Base-by-base conservation (phyloP, 2,888 invertebrate species). In the Bellardia pandia region DNA sequence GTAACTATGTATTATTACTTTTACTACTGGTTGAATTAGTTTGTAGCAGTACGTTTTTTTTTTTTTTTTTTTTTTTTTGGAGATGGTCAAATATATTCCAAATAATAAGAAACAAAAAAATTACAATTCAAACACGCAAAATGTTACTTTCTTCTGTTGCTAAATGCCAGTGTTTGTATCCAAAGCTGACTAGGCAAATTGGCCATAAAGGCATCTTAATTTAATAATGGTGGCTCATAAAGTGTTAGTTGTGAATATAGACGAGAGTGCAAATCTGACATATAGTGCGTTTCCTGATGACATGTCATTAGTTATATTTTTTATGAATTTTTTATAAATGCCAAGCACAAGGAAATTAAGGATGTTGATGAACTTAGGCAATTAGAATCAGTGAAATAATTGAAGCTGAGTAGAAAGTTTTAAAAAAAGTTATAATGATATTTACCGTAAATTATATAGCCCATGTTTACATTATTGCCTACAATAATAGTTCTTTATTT, bases 1-100 rank as follows among this genome's bases (percentile, higher is more conserved):
- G 64, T 80, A 78, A 74, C 60, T 53, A 78, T 60, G 40, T 74
- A 33, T 86, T 80, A 84, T 80, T 82, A 78, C 82, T 82, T 71
- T 83, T 76, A 71, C 69, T 79, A 56, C 53, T 62, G 71, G 11
- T 53, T 53, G 58, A 72, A 30, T 68, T 84, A 30, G 40, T 45
- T 76, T 71, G 62, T 56, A 23, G 2, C 53, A 5, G 6, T 9
- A 42, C 9, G 7, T 42, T 7, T 7, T 42, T 42, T n/a, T n/a
- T n/a, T n/a, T 45, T 2, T 33, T 60, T 60, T 14, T 30, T 40
- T 16, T 64, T 13, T 64, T 16, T 64, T 37, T 4, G 23, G 30
- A 23, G 23, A 37, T 23, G 66, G 13, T 11, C 16, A 66, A 11
- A 23, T 11, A 6, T 16, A 11, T 40, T 42, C 40, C 16, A 23